Evolutionary conservation across 2,113 vertebrate species (phyloP).

Genomic region (Nyctibius bracteatus): DNA sequence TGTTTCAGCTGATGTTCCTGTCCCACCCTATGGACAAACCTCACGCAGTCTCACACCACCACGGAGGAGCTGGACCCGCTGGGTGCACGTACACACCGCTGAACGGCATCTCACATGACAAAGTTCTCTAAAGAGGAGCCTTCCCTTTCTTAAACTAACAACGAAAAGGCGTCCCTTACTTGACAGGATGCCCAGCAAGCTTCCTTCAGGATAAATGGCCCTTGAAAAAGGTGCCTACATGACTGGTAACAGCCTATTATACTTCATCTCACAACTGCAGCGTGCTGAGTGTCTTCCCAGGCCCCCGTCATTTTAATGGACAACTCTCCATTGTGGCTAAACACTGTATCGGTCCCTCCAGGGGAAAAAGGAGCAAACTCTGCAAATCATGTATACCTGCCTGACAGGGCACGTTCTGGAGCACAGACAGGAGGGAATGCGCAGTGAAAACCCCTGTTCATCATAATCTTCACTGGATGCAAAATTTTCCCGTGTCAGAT

Average conservation of each 20-base stretch:
- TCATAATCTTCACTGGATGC: not conserved
- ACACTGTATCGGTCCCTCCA: not conserved
- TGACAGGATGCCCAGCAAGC: not conserved
- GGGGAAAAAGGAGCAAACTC: not conserved
- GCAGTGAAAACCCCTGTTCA: not conserved
- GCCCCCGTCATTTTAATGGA: slow-evolving; percentile 6
- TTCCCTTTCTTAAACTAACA: not conserved
- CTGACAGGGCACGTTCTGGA: not conserved
- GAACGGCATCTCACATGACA: not conserved
- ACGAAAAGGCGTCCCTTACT: not conserved
- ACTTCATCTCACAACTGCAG: not conserved
- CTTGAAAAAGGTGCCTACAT: not conserved
- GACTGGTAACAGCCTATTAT: not conserved
- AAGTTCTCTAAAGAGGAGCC: not conserved
- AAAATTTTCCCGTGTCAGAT: not conserved
- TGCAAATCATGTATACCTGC: not conserved
- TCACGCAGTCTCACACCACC: fast-evolving
- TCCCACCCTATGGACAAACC: not conserved
- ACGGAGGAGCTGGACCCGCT: not conserved
- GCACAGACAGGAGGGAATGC: not conserved
- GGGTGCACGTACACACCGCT: fast-evolving
- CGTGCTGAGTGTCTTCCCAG: not conserved
- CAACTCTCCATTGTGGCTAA: not conserved
- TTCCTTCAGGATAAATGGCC: not conserved
- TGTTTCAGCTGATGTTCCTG: not conserved